phyloP scores from a whole-genome alignment of 2,113 vertebrate species.

The Melanostigma gelatinosum region DNA sequence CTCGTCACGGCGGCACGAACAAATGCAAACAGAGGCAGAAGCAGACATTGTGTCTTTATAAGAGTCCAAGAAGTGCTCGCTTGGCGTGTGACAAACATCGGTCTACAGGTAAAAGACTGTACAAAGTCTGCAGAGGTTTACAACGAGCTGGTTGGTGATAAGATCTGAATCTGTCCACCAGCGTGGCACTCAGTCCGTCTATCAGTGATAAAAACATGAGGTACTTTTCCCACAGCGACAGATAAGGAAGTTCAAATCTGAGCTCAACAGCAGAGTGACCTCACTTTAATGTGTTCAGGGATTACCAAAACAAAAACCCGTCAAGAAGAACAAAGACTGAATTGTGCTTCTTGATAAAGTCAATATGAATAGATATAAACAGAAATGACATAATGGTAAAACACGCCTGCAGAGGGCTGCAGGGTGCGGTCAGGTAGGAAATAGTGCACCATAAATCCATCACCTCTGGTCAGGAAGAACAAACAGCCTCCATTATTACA shows the following conservation, averaged over 20 bases:
- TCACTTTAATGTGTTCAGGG: not conserved
- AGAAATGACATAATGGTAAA: not conserved
- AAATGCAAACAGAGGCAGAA: not conserved
- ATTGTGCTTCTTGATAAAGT: not conserved
- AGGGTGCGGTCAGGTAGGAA: not conserved
- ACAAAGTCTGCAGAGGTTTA: conserved; percentile 1
- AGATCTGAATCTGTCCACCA: conserved; percentile 28
- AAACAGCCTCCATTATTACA: conserved; percentile 29
- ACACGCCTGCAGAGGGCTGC: not conserved
- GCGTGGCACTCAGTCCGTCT: conserved; percentile 14
- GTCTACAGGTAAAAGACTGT: not conserved
- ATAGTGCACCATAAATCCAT: not conserved
- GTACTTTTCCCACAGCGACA: not conserved
- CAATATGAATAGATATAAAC: not conserved
- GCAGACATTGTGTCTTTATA: not conserved
- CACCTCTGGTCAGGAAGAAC: conserved; percentile 19
- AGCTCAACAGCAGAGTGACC: not conserved
- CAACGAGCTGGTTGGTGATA: conserved; percentile 7
- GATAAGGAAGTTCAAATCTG: conserved; percentile 29
- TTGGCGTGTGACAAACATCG: not conserved
- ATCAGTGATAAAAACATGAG: not conserved
- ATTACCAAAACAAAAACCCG: not conserved
- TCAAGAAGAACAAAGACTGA: not conserved
- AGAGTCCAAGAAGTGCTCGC: not conserved
- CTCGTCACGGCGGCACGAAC: not conserved